Conservation (phyloP, 1,140 invertebrate species). For the Luehdorfia chinensis region DNA sequence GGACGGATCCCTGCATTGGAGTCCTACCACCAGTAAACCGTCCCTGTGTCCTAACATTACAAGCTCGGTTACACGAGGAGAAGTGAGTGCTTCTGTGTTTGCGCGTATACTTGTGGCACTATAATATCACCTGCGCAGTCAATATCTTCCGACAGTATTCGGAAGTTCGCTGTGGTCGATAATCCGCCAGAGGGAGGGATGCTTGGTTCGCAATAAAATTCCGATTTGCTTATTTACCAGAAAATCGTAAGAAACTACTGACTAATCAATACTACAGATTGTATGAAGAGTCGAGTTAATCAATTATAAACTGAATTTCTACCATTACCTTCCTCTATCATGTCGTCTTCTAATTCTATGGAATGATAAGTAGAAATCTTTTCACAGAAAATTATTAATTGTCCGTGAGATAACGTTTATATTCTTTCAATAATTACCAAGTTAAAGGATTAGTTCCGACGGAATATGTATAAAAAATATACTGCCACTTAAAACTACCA, state of each 20-base stretch:
- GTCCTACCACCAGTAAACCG: too few relatives aligned
- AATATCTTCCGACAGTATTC: too few relatives aligned
- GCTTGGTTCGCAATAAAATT: too few relatives aligned
- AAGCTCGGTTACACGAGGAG: too few relatives aligned
- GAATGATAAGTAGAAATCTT: conserved; percentile 11
- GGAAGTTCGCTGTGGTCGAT: too few relatives aligned
- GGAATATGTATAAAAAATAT: conserved; percentile 6
- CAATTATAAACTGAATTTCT: conserved; percentile 2
- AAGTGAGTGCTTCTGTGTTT: too few relatives aligned
- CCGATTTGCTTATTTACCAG: neutral
- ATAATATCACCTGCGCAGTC: too few relatives aligned
- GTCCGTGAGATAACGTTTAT: conserved; percentile 3
- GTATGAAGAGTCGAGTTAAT: conserved; percentile 7
- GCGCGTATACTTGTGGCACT: too few relatives aligned
- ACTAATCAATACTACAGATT: neutral
- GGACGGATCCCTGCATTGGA: too few relatives aligned
- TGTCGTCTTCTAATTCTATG: too few relatives aligned
- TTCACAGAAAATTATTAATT: conserved; percentile 13
- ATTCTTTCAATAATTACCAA: conserved; percentile 12
- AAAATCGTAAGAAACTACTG: neutral
- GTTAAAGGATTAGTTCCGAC: conserved; percentile 10
- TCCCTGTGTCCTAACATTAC: too few relatives aligned
- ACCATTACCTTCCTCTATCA: neutral
- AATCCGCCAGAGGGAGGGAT: too few relatives aligned
- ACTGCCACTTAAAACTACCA: conserved; percentile 15